These are phyloP conservation scores for Tretioscincus oriximinensis DNA, from an alignment of 2,113 vertebrate species.

Conservation along the genomic window DNA sequence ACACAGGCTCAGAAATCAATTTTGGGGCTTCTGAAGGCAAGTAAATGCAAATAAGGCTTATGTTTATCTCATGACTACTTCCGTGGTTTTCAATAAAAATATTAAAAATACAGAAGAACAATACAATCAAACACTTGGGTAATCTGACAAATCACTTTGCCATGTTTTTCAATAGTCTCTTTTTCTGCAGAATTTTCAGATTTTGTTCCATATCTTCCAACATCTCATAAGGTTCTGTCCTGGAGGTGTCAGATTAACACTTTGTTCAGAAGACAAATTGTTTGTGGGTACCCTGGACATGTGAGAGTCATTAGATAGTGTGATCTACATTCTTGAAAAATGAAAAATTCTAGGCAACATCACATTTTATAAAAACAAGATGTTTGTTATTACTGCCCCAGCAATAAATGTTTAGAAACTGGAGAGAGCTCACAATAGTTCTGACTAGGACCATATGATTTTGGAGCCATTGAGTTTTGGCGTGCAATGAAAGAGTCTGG, in stretches of 20 bases:
- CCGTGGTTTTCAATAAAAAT: too few relatives aligned
- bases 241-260: slow-evolving; percentile 84
- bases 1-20: too few relatives aligned
- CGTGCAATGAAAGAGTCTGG: slow-evolving; percentile 79
- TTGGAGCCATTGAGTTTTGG: slow-evolving; percentile 78
- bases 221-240: slow-evolving; percentile 68
- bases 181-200: slow-evolving; percentile 59
- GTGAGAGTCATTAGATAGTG: slow-evolving; percentile 79
- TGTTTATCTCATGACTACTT: slow-evolving; percentile 23
- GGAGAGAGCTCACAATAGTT: slow-evolving; percentile 78
- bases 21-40: too few relatives aligned
- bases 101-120: slow-evolving; percentile 42
- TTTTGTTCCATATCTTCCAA: slow-evolving; percentile 63
- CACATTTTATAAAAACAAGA: slow-evolving; percentile 84
- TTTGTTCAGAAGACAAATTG: slow-evolving; percentile 78
- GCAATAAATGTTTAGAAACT: slow-evolving; percentile 85
- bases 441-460: slow-evolving; percentile 82
- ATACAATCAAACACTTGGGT: slow-evolving; percentile 62
- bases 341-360: slow-evolving; percentile 81
- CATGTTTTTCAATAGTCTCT: slow-evolving; percentile 69
- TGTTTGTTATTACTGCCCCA: slow-evolving; percentile 81
- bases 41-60: neutral
- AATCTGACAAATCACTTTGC: slow-evolving; percentile 54
- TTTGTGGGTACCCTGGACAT: slow-evolving; percentile 74
- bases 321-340: slow-evolving; percentile 78